Conservation (phyloP, 2,113 vertebrate genomes). For the Coracopsis vasa region DNA sequence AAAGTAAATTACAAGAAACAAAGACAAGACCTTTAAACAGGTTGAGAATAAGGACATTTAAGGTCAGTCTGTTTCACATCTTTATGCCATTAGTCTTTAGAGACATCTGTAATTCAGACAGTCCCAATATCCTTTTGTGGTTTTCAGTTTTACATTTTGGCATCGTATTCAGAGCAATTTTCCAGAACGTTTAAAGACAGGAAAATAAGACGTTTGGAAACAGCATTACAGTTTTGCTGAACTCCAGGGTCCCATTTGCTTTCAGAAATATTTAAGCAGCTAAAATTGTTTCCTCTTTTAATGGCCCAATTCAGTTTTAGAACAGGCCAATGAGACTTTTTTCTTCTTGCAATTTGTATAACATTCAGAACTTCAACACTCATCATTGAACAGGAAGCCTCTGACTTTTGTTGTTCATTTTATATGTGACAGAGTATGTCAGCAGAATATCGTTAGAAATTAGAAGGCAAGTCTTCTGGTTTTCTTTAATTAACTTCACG, state of each 20-base stretch:
- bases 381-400: constrained; percentile 5
- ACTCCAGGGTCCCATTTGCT: constrained; percentile 30
- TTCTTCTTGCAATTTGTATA: constrained; percentile 11
- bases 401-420: constrained; percentile 11
- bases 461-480: neutral
- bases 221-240: constrained; percentile 3
- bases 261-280: constrained; percentile 45
- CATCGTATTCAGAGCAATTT: constrained; percentile 50
- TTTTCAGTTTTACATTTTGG: constrained; percentile 74
- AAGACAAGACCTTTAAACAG: neutral
- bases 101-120: constrained; percentile 74
- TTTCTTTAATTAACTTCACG: neutral
- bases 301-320: constrained; percentile 49
- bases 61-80: constrained; percentile 64
- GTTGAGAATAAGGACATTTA: constrained; percentile 33
- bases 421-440: neutral
- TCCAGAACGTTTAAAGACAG: constrained; percentile 62
- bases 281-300: constrained; percentile 57
- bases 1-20: neutral
- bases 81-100: constrained; percentile 66
- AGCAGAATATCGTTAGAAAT: neutral
- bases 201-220: constrained; percentile 56
- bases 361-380: constrained; percentile 3
- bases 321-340: constrained; percentile 9
- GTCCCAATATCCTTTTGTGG: constrained; percentile 68